Percentiles rank a stretch among this genome's conserved stretches.
These are phyloP conservation scores for Lepidocyrtinus sp. DNA, from an alignment of 2,888 invertebrate species.

Conservation along the genomic window DNA sequence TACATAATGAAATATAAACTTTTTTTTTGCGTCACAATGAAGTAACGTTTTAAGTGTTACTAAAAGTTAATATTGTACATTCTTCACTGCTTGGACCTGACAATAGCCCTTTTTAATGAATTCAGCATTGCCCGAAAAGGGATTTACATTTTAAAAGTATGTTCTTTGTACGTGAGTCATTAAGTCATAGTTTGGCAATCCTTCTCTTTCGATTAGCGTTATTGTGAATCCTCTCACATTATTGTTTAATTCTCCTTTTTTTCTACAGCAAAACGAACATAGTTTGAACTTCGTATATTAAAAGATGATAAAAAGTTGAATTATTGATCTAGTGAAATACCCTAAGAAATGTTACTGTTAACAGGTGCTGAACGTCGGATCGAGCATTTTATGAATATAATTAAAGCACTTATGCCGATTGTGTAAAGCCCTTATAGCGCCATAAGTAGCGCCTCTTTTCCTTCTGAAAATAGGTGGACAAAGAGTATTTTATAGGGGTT, in stretches of 20 bases:
- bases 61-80: neutral
- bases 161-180: conserved; percentile 29
- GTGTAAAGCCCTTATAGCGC: conserved; percentile 4
- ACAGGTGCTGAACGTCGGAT: too few species aligned
- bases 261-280: too few species aligned
- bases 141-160: conserved; percentile 38
- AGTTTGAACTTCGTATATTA: too few species aligned
- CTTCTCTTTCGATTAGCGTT: conserved; percentile 20
- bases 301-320: too few species aligned
- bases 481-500: neutral
- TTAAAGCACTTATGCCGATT: too few species aligned
- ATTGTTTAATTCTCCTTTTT: too few species aligned
- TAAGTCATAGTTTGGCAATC: conserved; percentile 33
- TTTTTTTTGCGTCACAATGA: neutral
- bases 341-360: too few species aligned
- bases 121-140: conserved; percentile 43
- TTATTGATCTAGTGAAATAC: too few species aligned
- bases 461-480: neutral
- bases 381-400: too few species aligned
- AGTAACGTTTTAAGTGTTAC: conserved; percentile 4
- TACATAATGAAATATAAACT: conserved; percentile 4
- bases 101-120: conserved; percentile 23
- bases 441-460: conserved; percentile 40
- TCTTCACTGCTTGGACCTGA: neutral
- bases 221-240: neutral